Evolutionary conservation across 2,888 invertebrate species (phyloP).

Genomic region (Melitaea athalia): DNA sequence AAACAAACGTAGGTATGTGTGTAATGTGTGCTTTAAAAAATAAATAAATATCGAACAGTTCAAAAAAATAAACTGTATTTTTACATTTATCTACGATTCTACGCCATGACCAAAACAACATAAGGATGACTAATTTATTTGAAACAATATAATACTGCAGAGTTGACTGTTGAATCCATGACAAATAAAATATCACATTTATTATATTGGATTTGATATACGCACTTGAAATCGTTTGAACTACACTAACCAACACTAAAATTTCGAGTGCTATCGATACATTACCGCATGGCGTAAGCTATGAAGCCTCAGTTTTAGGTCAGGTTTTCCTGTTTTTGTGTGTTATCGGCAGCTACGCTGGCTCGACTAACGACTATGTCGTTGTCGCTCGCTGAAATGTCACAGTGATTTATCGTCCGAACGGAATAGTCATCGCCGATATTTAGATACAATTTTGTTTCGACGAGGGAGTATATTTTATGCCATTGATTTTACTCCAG

Average conservation of each 20-base stretch:
- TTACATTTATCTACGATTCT: too few relatives aligned
- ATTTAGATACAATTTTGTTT: conserved; percentile 45
- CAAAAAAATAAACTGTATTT: too few relatives aligned
- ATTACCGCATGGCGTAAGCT: conserved; percentile 25
- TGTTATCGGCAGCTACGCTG: conserved; percentile 44
- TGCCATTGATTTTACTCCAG: conserved; percentile 26
- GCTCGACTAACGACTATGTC: conserved; percentile 48
- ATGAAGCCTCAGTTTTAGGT: conserved; percentile 34
- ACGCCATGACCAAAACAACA: neutral
- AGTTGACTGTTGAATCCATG: neutral
- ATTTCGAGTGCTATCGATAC: conserved; percentile 35
- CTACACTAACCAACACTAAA: conserved; percentile 14
- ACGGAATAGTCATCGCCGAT: conserved; percentile 47
- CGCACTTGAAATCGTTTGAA: conserved; percentile 13
- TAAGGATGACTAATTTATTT: neutral
- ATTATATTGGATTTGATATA: conserved; percentile 10
- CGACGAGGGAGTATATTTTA: conserved; percentile 36
- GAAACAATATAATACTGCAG: neutral
- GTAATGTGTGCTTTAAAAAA: too few relatives aligned
- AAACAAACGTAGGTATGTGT: too few relatives aligned
- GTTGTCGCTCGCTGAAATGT: conserved; percentile 53
- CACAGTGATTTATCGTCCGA: conserved; percentile 68
- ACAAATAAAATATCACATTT: conserved; percentile 2
- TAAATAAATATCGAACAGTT: too few relatives aligned
- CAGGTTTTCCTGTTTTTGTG: conserved; percentile 47